These are phyloP conservation scores for Strigops habroptila DNA, from an alignment of 2,113 vertebrate species.

Conservation along the genomic window DNA sequence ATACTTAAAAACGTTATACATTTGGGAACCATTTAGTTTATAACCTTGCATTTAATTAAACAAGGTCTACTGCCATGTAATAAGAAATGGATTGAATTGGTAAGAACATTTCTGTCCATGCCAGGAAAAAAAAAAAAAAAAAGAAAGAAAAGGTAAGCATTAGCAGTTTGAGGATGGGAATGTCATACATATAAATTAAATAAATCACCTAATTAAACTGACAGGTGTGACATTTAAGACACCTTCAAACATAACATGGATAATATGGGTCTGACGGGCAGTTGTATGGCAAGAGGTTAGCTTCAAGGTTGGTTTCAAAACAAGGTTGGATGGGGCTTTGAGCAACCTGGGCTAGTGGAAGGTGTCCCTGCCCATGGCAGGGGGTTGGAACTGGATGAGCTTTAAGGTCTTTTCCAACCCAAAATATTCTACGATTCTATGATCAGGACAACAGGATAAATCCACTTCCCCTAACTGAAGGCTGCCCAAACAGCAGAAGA, in stretches of 20 bases:
- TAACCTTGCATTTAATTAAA: slow-evolving; percentile 63
- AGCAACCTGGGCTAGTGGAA: not conserved
- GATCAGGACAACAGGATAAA: not conserved
- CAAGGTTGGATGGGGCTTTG: not conserved
- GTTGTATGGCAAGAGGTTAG: not conserved
- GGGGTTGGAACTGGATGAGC: not conserved
- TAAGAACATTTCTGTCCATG: slow-evolving; percentile 1
- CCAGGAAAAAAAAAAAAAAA: not conserved
- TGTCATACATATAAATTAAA: slow-evolving; percentile 28
- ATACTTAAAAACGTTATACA: slow-evolving; percentile 14
- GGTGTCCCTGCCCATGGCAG: not conserved
- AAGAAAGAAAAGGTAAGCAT: not conserved
- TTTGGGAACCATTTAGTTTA: slow-evolving; percentile 59
- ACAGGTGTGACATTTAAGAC: slow-evolving; percentile 3
- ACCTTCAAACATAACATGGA: not conserved
- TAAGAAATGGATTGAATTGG: slow-evolving; percentile 41
- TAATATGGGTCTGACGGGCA: not conserved
- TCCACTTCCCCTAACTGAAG: not conserved
- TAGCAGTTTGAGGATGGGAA: not conserved
- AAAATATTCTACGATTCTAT: not conserved
- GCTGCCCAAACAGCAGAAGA: not conserved
- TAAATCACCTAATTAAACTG: slow-evolving; percentile 42
- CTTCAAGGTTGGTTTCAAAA: not conserved
- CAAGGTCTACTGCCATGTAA: slow-evolving; percentile 47
- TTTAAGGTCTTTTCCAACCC: not conserved